phyloP scores from a whole-genome alignment of 2,113 vertebrate genomes.

The Hypomesus transpacificus region DNA sequence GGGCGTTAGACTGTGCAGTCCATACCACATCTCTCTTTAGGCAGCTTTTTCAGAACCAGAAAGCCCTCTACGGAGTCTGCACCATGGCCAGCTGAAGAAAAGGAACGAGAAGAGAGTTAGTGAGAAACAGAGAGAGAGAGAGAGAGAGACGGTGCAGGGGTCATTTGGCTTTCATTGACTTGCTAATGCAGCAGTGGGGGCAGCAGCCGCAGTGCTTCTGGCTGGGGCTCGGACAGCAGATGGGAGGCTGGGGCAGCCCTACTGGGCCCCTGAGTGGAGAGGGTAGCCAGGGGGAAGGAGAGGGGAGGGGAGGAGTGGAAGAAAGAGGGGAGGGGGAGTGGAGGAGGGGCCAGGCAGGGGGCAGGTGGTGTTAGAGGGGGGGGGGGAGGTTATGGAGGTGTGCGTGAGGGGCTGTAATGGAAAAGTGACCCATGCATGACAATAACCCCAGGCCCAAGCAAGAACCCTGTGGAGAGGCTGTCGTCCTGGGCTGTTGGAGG shows the following conservation, averaged over 20 bases:
- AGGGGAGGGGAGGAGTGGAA: not conserved
- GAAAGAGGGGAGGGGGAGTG: not conserved
- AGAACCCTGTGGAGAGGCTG: conserved; percentile 3
- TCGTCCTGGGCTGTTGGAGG: not conserved
- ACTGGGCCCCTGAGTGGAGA: conserved; percentile 34
- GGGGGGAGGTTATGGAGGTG: not conserved
- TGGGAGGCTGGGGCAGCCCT: conserved; percentile 47
- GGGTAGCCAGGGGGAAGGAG: conserved; percentile 1
- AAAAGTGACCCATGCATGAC: conserved; percentile 13
- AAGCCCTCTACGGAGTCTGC: conserved; percentile 1
- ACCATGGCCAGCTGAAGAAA: conserved; percentile 20
- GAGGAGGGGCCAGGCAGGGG: conserved; percentile 11
- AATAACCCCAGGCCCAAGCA: conserved; percentile 33
- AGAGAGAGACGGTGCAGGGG: not conserved
- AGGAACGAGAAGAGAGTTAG: conserved; percentile 4
- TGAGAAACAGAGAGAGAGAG: not conserved
- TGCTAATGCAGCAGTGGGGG: conserved; percentile 46
- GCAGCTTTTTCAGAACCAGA: not conserved
- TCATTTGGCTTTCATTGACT: conserved; percentile 40
- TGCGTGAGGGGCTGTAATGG: conserved; percentile 13
- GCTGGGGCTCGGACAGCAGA: conserved; percentile 44
- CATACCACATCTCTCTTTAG: not conserved
- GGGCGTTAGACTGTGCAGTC: not conserved
- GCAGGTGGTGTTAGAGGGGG: not conserved
- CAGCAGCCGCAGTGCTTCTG: conserved; percentile 21